Evolutionary conservation across 2,797 vertebrate species (phyloP), one percentile per base, ranked within the genome.

Genomic region (Adrianichthys oophorus): DNA sequence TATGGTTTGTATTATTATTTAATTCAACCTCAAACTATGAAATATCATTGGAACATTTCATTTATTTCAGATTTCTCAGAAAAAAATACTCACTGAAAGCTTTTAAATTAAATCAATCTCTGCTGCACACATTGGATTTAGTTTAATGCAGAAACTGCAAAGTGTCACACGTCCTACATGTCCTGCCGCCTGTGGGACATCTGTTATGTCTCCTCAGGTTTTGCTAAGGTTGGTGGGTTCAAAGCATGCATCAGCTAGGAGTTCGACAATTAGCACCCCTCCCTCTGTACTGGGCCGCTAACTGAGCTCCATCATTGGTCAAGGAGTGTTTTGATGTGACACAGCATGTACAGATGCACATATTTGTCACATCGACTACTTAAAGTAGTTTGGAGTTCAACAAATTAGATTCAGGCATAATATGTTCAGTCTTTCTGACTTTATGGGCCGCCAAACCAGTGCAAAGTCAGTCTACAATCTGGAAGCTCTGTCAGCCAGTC

Each of bases 231-330:
- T 51, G 56, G 15, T 43, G 59, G 72, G 59, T 65, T 69, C 0
- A 15, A 62, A 66, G 4, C 80, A 78, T 80, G 80, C 68, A 62
- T 62, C 47, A 64, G 65, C 58, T 48, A 65, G 57, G 64, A 55
- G 48, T 60, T 56, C 54, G 62, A 32, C 16, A 44, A 79, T 85
- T 87, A 85, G 56, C 32, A 16, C 56, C 17, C 52, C 14, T 65
- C 18, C 52, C 15, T 23, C 42, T 61, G 24, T 62, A 16, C 17
- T 1, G 0, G 6, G 12, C 52, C 18, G 26, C 74, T 52, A 17
- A 15, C 67, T 62, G 70, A 63, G 79, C 37, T 56, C 13, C 24
- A 46, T 15, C 26, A 42, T 48, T 55, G 48, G 59, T 51, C 58
- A 66, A 56, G 23, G 23, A 40, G 14, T 48, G 49, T 45, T 48